A percentile compares a stretch with the other conserved stretches of the same genome.
Evolutionary conservation across 2,113 vertebrate genomes (phyloP).

Genomic region (Isurus oxyrinchus): DNA sequence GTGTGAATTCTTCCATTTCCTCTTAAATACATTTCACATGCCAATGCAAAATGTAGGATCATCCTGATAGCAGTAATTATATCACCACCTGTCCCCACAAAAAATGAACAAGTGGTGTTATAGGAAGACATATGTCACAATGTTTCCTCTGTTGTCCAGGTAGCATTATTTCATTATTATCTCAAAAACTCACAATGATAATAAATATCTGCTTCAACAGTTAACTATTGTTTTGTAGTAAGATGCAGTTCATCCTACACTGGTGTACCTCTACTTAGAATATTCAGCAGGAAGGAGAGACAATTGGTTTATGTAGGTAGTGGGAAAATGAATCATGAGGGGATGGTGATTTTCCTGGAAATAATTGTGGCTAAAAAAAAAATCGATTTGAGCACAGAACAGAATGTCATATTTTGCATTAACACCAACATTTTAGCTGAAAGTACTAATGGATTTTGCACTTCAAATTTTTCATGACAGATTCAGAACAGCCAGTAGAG

Average conservation of each 20-base stretch:
- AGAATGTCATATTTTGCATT: neutral
- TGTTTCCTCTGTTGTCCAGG: neutral
- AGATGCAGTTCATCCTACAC: neutral
- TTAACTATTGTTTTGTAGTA: neutral
- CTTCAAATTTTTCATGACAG: neutral
- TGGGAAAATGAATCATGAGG: neutral
- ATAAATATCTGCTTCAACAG: neutral
- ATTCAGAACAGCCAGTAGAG: neutral
- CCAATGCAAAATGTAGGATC: neutral
- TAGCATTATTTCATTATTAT: neutral
- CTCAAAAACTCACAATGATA: neutral
- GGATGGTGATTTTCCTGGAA: neutral
- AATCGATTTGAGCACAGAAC: neutral
- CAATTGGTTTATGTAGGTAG: neutral
- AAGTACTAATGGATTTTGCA: neutral
- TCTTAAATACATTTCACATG: neutral
- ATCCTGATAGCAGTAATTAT: neutral
- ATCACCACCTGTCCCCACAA: neutral
- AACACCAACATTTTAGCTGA: neutral
- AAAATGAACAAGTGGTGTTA: neutral
- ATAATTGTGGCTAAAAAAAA: neutral
- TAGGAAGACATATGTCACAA: neutral
- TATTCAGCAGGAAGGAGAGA: neutral
- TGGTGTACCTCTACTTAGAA: neutral
- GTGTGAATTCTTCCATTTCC: neutral